These are phyloP conservation scores for Thaleichthys pacificus DNA, from an alignment of 2,797 vertebrate species.

Conservation along the genomic window DNA sequence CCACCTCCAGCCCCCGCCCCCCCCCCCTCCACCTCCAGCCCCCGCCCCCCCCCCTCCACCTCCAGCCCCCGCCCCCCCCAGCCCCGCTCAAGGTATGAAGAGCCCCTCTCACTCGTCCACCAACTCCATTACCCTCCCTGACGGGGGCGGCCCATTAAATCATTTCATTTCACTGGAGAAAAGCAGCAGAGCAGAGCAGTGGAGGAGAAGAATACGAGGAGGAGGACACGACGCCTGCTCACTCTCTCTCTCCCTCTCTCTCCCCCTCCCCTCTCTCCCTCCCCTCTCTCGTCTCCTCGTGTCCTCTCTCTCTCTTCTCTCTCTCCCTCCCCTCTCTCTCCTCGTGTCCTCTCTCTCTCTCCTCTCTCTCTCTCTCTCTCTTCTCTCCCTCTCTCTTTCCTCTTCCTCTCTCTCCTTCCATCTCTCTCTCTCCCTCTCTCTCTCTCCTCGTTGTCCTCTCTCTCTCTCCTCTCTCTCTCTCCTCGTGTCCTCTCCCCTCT, in stretches of 20 bases:
- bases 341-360: too few relatives aligned
- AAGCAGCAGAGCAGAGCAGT: conserved; percentile 52
- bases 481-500: neutral
- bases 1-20: conserved; percentile 4
- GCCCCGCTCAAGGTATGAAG: conserved; percentile 43
- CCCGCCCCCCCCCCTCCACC: conserved; percentile 20
- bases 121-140: conserved; percentile 66
- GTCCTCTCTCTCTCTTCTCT: too few relatives aligned
- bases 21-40: conserved; percentile 45
- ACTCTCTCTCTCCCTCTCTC: conserved; percentile 1
- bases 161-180: conserved; percentile 69
- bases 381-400: too few relatives aligned
- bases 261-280: neutral
- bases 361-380: too few relatives aligned
- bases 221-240: neutral
- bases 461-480: neutral
- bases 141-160: conserved; percentile 69
- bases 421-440: neutral
- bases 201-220: conserved; percentile 9
- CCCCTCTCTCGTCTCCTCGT: too few relatives aligned
- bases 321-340: too few relatives aligned
- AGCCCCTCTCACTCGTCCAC: conserved; percentile 53
- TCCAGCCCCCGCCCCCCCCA: neutral
- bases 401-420: conserved; percentile 22
- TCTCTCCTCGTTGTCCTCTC: too few relatives aligned